Evolutionary conservation across 2,797 vertebrate genomes (phyloP), one percentile per base, ranked within the genome.

Genomic region (Phrynocephalus vlangalii): DNA sequence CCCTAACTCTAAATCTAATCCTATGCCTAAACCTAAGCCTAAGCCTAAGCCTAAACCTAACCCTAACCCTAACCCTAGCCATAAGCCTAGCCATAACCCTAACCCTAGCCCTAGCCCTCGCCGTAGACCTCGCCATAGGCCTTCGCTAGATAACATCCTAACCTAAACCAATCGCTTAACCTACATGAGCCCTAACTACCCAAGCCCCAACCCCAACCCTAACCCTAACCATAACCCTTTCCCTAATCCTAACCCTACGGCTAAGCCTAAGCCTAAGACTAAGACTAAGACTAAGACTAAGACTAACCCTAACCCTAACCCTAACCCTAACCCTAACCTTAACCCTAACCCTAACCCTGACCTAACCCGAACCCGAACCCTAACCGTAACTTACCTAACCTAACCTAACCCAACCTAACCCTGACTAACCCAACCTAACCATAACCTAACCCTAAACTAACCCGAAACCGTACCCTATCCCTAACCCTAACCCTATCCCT

Each of bases 331-430:
- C 70, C 52, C 52, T 26, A n/a, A n/a, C n/a, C n/a, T n/a, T n/a
- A n/a, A n/a, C n/a, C n/a, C n/a, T n/a, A n/a, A n/a, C n/a, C n/a
- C 52, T 56, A 56, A 56, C 52, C 52, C 52, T 56, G 11, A 56
- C 56, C 88, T 89, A 86, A 87, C 72, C 88, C 80, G 87, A 79
- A 90, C 85, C 85, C 85, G 79, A 60, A 87, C 88, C 85, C 79
- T 68, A 67, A 86, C 79, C 88, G 71, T 86, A 38, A 67, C 30
- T n/a, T n/a, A n/a, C 72, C 72, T 77, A 63, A 63, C 73, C 33
- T 38, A 76, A 30, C 73, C 73, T 76, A 76, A 76, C 73, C 73
- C 73, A 56, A 6, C 52, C 52, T 76, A 76, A 76, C 73, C 73
- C 72, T 73, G 33, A 73, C 72, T 33, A 76, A 22, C 68, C 68